Evolutionary conservation across 2,113 vertebrate genomes (phyloP).

Genomic region (Scolopax mira): DNA sequence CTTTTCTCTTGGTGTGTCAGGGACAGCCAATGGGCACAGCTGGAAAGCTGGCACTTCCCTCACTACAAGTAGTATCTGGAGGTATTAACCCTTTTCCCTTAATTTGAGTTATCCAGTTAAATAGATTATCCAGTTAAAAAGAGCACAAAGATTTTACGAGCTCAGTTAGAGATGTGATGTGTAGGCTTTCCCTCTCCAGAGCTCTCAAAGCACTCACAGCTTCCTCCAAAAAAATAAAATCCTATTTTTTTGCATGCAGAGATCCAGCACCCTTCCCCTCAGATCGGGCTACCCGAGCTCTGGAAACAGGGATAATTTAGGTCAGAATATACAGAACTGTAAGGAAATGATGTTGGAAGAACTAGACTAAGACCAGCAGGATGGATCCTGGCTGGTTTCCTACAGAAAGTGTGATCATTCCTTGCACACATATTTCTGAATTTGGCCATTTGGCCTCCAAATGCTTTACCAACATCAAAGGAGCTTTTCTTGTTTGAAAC

Average conservation of each 20-base stretch:
- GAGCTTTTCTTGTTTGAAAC: neutral
- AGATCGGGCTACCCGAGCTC: neutral
- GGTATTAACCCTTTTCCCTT: neutral
- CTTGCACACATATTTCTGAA: neutral
- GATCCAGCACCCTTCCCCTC: neutral
- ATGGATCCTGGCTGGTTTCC: neutral
- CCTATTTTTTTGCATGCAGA: neutral
- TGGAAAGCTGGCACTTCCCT: neutral
- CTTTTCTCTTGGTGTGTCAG: neutral
- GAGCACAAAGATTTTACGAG: neutral
- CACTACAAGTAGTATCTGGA: neutral
- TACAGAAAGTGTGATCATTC: no score
- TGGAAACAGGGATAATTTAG: neutral
- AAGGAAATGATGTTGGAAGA: neutral
- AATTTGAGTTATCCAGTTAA: neutral
- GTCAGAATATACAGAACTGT: neutral
- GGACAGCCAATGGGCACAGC: neutral
- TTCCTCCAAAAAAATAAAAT: neutral
- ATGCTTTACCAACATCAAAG: neutral
- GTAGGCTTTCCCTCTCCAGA: neutral
- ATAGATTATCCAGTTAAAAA: neutral
- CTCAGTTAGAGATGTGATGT: no score
- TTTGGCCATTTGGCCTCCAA: fast-evolving
- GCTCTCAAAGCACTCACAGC: neutral
- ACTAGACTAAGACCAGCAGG: neutral